Percentiles rank a stretch among this genome's conserved stretches.
Evolutionary conservation across 2,797 vertebrate genomes (phyloP).

Genomic region (Nyctibius grandis): DNA sequence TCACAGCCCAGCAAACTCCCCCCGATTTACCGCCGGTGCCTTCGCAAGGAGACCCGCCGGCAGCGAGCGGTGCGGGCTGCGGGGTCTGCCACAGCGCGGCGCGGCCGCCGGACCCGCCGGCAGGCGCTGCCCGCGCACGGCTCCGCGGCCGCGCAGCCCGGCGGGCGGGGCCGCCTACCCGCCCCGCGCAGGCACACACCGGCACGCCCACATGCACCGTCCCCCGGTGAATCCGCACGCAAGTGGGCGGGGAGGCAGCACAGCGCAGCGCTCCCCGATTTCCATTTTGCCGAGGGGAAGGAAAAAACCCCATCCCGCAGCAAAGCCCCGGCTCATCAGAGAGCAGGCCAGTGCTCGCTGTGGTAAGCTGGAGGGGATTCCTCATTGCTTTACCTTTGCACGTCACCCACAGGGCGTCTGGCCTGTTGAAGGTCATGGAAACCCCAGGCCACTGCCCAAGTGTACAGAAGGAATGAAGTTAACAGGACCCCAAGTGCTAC

Average conservation of each 20-base stretch:
- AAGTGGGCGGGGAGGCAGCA: constrained; percentile 63
- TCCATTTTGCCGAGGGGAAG: neutral
- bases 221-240: constrained; percentile 76
- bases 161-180: neutral
- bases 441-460: accelerated
- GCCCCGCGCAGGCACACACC: neutral
- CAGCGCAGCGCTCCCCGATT: constrained; percentile 11
- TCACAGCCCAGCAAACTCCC: neutral
- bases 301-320: neutral
- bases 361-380: neutral
- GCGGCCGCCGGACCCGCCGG: neutral
- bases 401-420: accelerated
- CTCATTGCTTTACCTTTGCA: neutral
- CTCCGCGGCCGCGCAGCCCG: constrained; percentile 69
- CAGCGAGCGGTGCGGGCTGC: neutral
- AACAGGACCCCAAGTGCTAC: accelerated
- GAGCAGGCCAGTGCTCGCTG: neutral
- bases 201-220: too few relatives aligned
- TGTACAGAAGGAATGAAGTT: accelerated
- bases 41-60: constrained; percentile 14
- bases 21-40: constrained; percentile 26
- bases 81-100: neutral
- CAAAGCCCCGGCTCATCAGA: neutral
- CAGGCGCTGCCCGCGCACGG: neutral
- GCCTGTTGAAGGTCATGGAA: neutral